Evolutionary conservation across 2,113 vertebrate genomes (phyloP), one percentile per base, ranked within the genome.

Genomic region (Carassius auratus): DNA sequence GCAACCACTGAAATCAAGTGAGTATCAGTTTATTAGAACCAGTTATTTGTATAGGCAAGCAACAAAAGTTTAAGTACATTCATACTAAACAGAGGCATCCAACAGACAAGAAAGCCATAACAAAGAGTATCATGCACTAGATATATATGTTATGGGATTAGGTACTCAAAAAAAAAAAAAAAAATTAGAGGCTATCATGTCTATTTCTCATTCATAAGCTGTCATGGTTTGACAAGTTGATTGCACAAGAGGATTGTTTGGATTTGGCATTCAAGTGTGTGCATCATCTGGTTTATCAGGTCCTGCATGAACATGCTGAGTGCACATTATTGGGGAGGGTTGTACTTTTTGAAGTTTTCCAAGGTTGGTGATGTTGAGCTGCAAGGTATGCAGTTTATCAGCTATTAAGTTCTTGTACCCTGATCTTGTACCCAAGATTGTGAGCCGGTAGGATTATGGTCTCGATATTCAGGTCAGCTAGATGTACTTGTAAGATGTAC

Each of bases 131-230:
- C 64, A 82, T 82, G 64, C 17, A 23, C 48, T 33, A 1, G 2
- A 4, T 19, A 48, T 66, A 76, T 2, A n/a, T 82, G 48, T 52
- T 82, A 55, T 82, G 64, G 80, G 80, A 82, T 82, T 82, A 82
- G 71, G 17, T 82, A 55, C 15, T 82, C 6, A 82, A 55, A 33
- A 14, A 38, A 81, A 81, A 82, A 55, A 33, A 82, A 55, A 33
- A 13, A 38, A 81, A 81, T 19, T 81, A 66, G 4, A 82, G 26
- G 23, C 26, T 82, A 36, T 50, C 23, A 52, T 69, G 26, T 55
- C 23, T 66, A 13, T 50, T 30, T 50, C 8, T 9, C 13, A 50
- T 13, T 13, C 4, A 21, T 9, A 81, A 1, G 3, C 78, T 81
- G 64, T 69, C 64, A 38, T 17, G 26, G 5, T 55, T 23, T 57